Percentiles rank a stretch among this genome's conserved stretches.
These are phyloP conservation scores for Epinephelus cyanopodus DNA, from an alignment of 2,113 vertebrate species.

Conservation along the genomic window DNA sequence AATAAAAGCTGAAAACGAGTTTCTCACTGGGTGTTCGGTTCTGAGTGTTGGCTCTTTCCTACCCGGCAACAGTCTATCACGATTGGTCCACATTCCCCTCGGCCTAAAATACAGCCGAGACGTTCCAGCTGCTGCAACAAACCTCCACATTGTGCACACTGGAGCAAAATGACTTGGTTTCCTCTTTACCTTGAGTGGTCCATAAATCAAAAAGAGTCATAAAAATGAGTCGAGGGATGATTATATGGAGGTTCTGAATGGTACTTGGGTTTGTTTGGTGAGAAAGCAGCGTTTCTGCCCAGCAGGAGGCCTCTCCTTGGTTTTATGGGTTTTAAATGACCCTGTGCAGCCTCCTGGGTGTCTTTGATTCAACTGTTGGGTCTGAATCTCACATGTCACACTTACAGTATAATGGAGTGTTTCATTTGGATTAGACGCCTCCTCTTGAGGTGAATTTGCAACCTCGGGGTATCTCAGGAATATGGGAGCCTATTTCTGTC, in stretches of 20 bases:
- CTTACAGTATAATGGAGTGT: neutral
- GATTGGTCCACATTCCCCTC: neutral
- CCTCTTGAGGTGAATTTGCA: neutral
- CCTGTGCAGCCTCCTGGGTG: constrained; percentile 28
- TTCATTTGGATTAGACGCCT: constrained; percentile 15
- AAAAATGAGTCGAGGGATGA: constrained; percentile 21
- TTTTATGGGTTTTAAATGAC: constrained; percentile 66
- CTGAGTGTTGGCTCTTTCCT: neutral
- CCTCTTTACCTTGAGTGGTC: constrained; percentile 44
- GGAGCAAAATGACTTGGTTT: constrained; percentile 43
- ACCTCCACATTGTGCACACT: constrained; percentile 40
- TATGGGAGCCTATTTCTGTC: too few species aligned
- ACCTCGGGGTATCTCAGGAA: too few species aligned
- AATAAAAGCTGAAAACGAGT: constrained; percentile 63
- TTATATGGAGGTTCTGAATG: constrained; percentile 49
- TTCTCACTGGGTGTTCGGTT: constrained; percentile 28
- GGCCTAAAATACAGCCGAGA: neutral
- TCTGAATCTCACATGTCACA: constrained; percentile 26
- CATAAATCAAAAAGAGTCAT: constrained; percentile 56
- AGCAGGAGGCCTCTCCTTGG: constrained; percentile 26
- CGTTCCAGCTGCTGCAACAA: constrained; percentile 22
- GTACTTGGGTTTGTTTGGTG: constrained; percentile 59
- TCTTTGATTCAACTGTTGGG: constrained; percentile 32
- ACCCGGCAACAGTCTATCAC: neutral
- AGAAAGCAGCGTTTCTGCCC: constrained; percentile 56